Percentiles rank a stretch among this genome's conserved stretches.
Conservation (phyloP, 1,140 invertebrate genomes). For the Hydropsyche tenuis region DNA sequence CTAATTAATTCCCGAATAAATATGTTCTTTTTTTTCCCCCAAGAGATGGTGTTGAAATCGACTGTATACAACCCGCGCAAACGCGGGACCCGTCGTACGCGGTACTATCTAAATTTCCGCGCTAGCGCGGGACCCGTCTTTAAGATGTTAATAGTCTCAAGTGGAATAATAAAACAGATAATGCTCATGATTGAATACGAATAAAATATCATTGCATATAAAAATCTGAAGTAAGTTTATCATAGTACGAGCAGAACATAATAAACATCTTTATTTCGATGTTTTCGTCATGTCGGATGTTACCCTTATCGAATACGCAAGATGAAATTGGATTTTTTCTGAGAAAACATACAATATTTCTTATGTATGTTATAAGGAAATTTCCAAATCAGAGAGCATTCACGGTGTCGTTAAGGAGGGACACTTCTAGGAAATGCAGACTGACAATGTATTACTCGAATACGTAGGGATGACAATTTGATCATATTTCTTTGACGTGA, state of each 20-base stretch:
- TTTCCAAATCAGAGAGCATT: slow-evolving; percentile 27
- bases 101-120: too few relatives aligned
- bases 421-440: slow-evolving; percentile 16
- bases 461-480: slow-evolving; percentile 5
- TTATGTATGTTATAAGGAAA: not conserved
- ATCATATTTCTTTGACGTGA: slow-evolving; percentile 15
- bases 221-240: too few relatives aligned
- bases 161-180: too few relatives aligned
- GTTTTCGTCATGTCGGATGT: slow-evolving; percentile 1
- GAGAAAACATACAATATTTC: slow-evolving; percentile 7
- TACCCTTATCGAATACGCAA: not conserved
- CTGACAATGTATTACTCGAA: not conserved
- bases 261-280: not conserved
- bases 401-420: slow-evolving; percentile 16
- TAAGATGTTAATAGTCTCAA: too few relatives aligned
- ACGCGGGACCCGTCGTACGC: too few relatives aligned
- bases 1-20: too few relatives aligned
- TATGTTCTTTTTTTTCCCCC: too few relatives aligned
- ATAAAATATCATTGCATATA: too few relatives aligned
- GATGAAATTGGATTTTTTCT: slow-evolving; percentile 1
- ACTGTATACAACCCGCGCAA: too few relatives aligned
- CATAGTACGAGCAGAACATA: not conserved
- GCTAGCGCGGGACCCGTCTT: too few relatives aligned
- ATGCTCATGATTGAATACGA: too few relatives aligned
- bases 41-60: too few relatives aligned